Conservation (phyloP, 1,140 invertebrate genomes). For the Helicoverpa zea region DNA sequence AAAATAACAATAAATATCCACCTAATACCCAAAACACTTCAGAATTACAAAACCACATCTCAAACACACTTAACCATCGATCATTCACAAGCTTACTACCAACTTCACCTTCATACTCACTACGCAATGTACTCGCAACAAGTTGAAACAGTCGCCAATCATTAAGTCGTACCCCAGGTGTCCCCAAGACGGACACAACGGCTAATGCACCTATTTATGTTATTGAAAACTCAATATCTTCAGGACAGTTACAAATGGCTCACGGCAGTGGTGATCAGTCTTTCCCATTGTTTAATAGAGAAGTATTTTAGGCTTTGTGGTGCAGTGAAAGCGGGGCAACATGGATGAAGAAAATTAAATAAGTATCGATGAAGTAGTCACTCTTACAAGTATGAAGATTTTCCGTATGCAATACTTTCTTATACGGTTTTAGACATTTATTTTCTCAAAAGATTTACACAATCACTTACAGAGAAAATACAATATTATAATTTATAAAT, state of each 20-base stretch:
- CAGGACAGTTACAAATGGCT: constrained; percentile 37
- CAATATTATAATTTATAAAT: too few relatives aligned
- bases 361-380: too few relatives aligned
- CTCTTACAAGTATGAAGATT: too few relatives aligned
- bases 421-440: too few relatives aligned
- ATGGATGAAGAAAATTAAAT: not conserved
- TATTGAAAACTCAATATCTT: constrained; percentile 51
- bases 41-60: not conserved
- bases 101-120: not conserved
- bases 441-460: too few relatives aligned
- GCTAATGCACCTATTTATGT: constrained; percentile 45
- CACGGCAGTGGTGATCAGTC: constrained; percentile 34
- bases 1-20: too few relatives aligned
- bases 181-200: constrained; percentile 16
- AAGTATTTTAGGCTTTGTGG: constrained; percentile 4
- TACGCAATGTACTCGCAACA: constrained; percentile 24
- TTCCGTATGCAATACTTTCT: too few relatives aligned
- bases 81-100: not conserved
- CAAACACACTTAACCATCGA: not conserved
- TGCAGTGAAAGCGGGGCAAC: not conserved
- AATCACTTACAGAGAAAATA: too few relatives aligned
- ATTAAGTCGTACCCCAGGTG: constrained; percentile 31
- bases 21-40: not conserved
- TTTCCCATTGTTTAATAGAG: constrained; percentile 33
- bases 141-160: not conserved